Base-by-base conservation (phyloP, 2,888 invertebrate species). In the Latrodectus hesperus region DNA sequence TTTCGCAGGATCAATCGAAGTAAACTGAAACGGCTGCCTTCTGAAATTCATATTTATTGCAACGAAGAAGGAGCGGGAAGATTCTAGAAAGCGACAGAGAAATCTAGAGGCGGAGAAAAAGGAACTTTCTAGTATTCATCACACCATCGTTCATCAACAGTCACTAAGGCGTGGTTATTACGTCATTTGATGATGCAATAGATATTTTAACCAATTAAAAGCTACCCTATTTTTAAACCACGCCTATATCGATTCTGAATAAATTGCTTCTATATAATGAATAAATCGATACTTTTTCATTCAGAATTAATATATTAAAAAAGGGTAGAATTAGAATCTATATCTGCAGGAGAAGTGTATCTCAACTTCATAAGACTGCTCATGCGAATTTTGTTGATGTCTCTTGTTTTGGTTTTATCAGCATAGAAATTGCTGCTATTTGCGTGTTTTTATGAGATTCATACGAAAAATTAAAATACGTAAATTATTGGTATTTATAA, bases 11-110 rank as follows among this genome's bases (percentile, higher is more conserved):
- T 88, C 80, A 6, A 75, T 80, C 8, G 88, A 22, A 22, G 71
- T 49, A 75, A 88, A 88, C 72, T 88, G 88, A 84, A 88, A 88
- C 2, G 88, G 88, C 9, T 79, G 52, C 16, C 88, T 74, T 1
- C 88, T 79, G 49, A 80, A 80, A 53, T 72, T 79, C 88, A 88
- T 88, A 26, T 83, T 88, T 74, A 82, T n/a, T 55, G 49, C 16
- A 38, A 3, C 14, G 26, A 9, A 0, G 76, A 80, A 80, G 10
- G 0, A 16, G 14, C 85, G 17, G 67, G 86, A 86, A 77, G 12
- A 3, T 86, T 86, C 86, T 53, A 55, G 86, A 75, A 70, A 26
- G 22, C 11, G 9, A 17, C 10, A 55, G 78, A 17, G 14, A 52
- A 12, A 72, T 3, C 14, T 16, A 77, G 77, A 84, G 38, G 8